A percentile compares a stretch with the other conserved stretches of the same genome.
Evolutionary conservation across 1,140 invertebrate genomes (phyloP).

Genomic region (Chrysomallon squamiferum): DNA sequence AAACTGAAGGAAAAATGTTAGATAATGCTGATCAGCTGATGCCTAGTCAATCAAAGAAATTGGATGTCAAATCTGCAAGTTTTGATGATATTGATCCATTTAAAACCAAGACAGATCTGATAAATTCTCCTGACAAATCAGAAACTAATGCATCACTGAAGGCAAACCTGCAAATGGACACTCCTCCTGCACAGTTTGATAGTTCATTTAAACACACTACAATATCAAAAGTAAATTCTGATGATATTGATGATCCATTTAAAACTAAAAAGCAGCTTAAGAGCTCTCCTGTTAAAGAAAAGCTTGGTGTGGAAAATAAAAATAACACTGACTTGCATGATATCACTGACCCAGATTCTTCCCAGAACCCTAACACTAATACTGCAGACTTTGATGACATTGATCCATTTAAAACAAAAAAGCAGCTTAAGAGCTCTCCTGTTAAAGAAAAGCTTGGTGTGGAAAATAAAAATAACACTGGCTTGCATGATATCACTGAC

Average conservation of each 20-base stretch:
- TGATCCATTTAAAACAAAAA: conserved; percentile 3
- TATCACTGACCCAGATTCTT: too few species aligned
- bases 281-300: neutral
- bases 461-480: too few species aligned
- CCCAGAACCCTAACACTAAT: too few species aligned
- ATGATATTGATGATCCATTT: conserved; percentile 1
- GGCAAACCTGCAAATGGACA: neutral
- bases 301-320: neutral
- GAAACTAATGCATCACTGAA: neutral
- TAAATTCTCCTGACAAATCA: neutral
- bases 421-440: neutral
- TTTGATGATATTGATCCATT: neutral
- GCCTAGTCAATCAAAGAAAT: too few species aligned
- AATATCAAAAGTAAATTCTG: neutral
- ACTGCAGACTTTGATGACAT: neutral
- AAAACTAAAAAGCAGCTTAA: neutral
- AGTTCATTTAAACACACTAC: neutral
- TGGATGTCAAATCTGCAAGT: neutral
- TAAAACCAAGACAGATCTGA: neutral
- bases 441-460: neutral
- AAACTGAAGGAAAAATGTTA: too few species aligned
- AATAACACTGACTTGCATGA: too few species aligned
- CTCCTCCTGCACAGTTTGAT: neutral
- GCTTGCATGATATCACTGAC: too few species aligned
- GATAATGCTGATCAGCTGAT: too few species aligned